These are phyloP conservation scores for Autographa pulchrina DNA, from an alignment of 2,888 invertebrate genomes.

Conservation along the genomic window DNA sequence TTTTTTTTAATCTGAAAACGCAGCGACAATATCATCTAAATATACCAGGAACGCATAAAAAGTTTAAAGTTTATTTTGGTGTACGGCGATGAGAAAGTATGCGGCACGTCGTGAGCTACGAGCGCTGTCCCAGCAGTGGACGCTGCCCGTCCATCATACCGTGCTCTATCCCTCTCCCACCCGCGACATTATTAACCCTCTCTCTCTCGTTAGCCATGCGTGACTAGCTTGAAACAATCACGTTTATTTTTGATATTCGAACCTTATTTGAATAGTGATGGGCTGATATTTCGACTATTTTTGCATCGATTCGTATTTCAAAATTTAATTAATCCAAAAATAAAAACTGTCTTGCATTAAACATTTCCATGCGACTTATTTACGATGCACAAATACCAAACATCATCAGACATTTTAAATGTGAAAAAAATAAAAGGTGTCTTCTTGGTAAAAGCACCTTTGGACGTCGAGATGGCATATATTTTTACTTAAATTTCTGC, in stretches of 20 bases:
- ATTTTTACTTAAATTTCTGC: slow-evolving; percentile 66
- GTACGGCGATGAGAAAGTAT: slow-evolving; percentile 86
- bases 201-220: slow-evolving; percentile 75
- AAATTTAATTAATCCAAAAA: slow-evolving; percentile 27
- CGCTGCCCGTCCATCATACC: slow-evolving; percentile 84
- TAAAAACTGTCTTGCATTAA: slow-evolving; percentile 8
- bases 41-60: slow-evolving; percentile 85
- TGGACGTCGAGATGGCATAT: slow-evolving; percentile 59
- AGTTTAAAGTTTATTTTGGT: slow-evolving; percentile 85
- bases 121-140: slow-evolving; percentile 78
- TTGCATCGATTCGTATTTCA: slow-evolving; percentile 35
- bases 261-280: slow-evolving; percentile 70
- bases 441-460: slow-evolving; percentile 52
- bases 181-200: slow-evolving; percentile 32
- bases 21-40: slow-evolving; percentile 85
- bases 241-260: slow-evolving; percentile 79
- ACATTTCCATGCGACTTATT: slow-evolving; percentile 15
- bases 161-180: slow-evolving; percentile 70
- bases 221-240: slow-evolving; percentile 84
- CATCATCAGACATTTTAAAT: slow-evolving; percentile 10
- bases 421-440: slow-evolving; percentile 28
- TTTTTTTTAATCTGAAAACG: slow-evolving; percentile 79
- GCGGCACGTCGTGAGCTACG: slow-evolving; percentile 83
- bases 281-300: slow-evolving; percentile 53
- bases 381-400: slow-evolving; percentile 17